Percentiles rank a stretch among this genome's conserved stretches.
Conservation (phyloP, 2,797 vertebrate species). For the Sebastes baramenuke region DNA sequence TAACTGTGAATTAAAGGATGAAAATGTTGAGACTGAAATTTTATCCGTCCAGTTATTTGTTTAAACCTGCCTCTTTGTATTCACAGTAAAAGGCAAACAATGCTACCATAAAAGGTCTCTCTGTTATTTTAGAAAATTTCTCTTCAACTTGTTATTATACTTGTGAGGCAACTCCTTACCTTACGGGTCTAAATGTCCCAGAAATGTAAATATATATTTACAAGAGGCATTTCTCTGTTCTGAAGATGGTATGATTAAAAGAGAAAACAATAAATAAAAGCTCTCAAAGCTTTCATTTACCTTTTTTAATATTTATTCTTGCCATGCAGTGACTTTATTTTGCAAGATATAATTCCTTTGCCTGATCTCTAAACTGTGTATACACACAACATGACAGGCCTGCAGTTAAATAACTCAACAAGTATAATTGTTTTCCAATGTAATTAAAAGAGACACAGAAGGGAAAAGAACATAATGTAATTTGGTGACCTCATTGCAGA, state of each 20-base stretch:
- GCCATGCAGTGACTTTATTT: constrained; percentile 65
- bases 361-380: constrained; percentile 87
- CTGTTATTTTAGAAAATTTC: constrained; percentile 31
- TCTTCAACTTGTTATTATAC: constrained; percentile 39
- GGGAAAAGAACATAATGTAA: constrained; percentile 91
- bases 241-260: constrained; percentile 33
- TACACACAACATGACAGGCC: constrained; percentile 85
- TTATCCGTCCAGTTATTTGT: constrained; percentile 26
- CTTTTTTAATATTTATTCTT: constrained; percentile 58
- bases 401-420: constrained; percentile 90
- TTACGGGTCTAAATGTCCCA: constrained; percentile 30
- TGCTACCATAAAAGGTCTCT: constrained; percentile 8
- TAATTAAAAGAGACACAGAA: constrained; percentile 91
- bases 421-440: constrained; percentile 87
- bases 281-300: constrained; percentile 53
- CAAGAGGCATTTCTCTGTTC: constrained; percentile 26
- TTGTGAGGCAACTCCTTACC: constrained; percentile 34
- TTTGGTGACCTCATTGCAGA: constrained; percentile 92
- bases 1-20: constrained; percentile 27
- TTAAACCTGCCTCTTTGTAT: constrained; percentile 42
- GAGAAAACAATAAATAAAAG: constrained; percentile 59
- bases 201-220: constrained; percentile 46
- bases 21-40: constrained; percentile 30
- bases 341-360: constrained; percentile 78
- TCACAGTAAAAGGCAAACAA: constrained; percentile 32